Evolutionary conservation across 2,113 vertebrate species (phyloP).

Genomic region (Chionis minor): DNA sequence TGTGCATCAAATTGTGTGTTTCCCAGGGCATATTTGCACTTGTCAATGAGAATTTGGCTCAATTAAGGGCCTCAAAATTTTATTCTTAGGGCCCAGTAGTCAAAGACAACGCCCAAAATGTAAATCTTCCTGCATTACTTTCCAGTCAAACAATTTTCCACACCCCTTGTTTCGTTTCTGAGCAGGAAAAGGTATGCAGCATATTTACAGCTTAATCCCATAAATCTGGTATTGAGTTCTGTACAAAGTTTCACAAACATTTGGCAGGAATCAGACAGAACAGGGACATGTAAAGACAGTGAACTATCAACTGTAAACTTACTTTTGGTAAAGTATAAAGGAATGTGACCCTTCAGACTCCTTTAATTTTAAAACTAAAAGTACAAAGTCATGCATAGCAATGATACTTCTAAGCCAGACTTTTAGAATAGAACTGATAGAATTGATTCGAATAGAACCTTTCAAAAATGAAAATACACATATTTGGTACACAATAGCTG

Average conservation of each 20-base stretch:
- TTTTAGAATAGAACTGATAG: background rate
- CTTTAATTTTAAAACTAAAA: background rate
- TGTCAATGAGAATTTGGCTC: background rate
- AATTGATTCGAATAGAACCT: no score
- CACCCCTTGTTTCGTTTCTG: background rate
- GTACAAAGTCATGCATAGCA: background rate
- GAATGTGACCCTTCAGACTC: background rate
- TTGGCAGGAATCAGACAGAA: background rate
- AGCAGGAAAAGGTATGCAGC: background rate
- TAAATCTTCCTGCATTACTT: background rate
- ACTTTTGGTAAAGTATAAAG: background rate
- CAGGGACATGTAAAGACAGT: background rate
- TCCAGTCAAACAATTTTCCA: background rate
- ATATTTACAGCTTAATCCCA: background rate
- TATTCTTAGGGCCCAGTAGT: background rate
- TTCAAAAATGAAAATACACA: background rate
- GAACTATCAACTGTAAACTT: background rate
- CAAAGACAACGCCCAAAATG: background rate
- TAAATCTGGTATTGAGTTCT: background rate
- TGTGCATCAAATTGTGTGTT: background rate
- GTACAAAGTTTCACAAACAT: background rate
- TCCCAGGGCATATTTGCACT: background rate
- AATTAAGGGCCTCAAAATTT: background rate
- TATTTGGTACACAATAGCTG: background rate
- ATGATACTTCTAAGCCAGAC: background rate